phyloP scores from a whole-genome alignment of 2,797 vertebrate genomes.

The Macropus fuliginosus region DNA sequence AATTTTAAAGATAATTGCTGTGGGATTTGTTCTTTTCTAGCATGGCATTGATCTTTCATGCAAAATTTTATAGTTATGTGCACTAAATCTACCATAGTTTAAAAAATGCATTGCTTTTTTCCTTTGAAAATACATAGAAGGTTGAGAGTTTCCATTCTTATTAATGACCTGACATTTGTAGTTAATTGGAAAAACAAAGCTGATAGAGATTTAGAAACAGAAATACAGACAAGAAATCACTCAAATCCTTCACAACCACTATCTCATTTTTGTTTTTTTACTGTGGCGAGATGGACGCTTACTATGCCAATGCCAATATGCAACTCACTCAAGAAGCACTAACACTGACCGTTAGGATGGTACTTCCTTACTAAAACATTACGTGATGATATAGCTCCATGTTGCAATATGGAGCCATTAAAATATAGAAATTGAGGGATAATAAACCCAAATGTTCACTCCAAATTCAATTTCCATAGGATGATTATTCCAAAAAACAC shows the following conservation, averaged over 20 bases:
- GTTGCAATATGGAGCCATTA: conserved; percentile 60
- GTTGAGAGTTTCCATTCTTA: background rate
- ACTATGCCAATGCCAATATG: background rate
- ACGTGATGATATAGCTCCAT: background rate
- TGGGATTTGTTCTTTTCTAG: background rate
- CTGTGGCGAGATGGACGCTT: background rate
- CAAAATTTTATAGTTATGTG: background rate
- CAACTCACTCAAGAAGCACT: background rate
- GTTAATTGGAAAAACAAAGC: background rate
- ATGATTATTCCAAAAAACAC: conserved; percentile 71
- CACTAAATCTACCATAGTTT: background rate
- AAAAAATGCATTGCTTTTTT: background rate
- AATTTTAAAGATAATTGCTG: background rate
- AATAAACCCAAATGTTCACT: conserved; percentile 38
- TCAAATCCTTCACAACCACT: background rate
- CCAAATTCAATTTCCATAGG: conserved; percentile 49
- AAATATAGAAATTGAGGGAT: conserved; percentile 47
- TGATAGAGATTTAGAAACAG: background rate
- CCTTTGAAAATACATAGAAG: background rate
- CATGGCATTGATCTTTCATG: background rate
- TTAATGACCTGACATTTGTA: background rate
- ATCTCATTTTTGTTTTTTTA: background rate
- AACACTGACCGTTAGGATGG: background rate
- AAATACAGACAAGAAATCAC: background rate
- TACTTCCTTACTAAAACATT: background rate